These are phyloP conservation scores for Eremophila alpestris DNA, from an alignment of 2,797 vertebrate genomes.

Conservation along the genomic window DNA sequence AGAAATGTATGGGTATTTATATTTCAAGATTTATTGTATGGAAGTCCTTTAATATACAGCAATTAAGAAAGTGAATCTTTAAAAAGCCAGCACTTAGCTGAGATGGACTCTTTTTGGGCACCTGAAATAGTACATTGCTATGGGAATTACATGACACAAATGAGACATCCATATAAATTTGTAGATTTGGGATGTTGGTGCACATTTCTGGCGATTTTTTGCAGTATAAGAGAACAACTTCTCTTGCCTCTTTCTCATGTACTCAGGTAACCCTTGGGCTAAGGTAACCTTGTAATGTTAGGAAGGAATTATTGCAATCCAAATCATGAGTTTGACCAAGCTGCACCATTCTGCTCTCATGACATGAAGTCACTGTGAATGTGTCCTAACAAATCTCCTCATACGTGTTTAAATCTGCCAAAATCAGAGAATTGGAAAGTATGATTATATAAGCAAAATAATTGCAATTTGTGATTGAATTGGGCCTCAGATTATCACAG, in stretches of 20 bases:
- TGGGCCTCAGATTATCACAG: neutral
- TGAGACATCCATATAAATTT: neutral
- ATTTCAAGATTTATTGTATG: neutral
- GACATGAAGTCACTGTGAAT: neutral
- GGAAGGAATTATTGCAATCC: neutral
- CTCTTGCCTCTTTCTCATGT: neutral
- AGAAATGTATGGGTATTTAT: neutral
- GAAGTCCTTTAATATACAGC: neutral
- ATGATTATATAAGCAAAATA: neutral
- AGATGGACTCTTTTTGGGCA: neutral
- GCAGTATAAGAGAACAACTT: neutral
- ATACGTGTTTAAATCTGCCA: neutral
- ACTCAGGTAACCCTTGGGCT: neutral
- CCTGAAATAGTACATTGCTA: neutral
- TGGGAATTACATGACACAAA: neutral
- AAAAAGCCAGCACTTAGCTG: neutral
- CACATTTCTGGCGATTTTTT: neutral
- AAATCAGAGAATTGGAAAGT: neutral
- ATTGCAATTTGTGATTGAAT: neutral
- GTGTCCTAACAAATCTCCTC: neutral
- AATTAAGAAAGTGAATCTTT: neutral
- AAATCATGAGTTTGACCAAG: constrained; percentile 18
- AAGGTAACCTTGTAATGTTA: neutral
- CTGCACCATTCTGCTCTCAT: neutral
- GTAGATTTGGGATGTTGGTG: neutral